phyloP scores from a whole-genome alignment of 2,797 vertebrate species.

The Coluber constrictor region DNA sequence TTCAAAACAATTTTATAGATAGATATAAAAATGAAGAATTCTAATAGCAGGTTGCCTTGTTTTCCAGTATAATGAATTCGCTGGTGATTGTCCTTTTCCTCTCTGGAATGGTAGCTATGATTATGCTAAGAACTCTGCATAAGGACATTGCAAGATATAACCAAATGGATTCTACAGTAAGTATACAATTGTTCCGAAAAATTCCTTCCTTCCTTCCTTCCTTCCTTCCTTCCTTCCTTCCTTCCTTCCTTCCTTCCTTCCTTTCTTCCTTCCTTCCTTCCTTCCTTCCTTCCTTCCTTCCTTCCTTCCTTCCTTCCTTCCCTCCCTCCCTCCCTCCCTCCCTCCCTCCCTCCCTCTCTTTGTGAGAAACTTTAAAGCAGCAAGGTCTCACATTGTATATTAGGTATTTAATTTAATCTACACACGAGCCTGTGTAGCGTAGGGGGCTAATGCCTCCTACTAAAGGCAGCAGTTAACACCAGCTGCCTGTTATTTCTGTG shows the following conservation, averaged over 20 bases:
- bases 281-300: not conserved
- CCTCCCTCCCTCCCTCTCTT: not conserved
- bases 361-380: not conserved
- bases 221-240: not conserved
- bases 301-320: not conserved
- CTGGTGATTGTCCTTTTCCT: conserved; percentile 93
- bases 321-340: not conserved
- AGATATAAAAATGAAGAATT: not conserved
- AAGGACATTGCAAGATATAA: conserved; percentile 95
- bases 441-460: too few relatives aligned
- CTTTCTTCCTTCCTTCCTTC: not conserved
- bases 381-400: not conserved
- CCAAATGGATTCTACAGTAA: conserved; percentile 93
- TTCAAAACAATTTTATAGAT: not conserved
- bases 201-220: not conserved
- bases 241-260: not conserved
- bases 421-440: too few relatives aligned
- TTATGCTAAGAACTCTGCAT: conserved; percentile 89
- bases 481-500: too few relatives aligned
- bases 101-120: conserved; percentile 95
- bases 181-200: conserved; percentile 45
- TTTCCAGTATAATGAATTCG: conserved; percentile 91
- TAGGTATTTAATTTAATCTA: not conserved
- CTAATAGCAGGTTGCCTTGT: conserved; percentile 1
- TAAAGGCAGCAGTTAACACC: too few relatives aligned